Percentiles rank a stretch among this genome's conserved stretches.
phyloP scores from a whole-genome alignment of 2,888 invertebrate species.

The Drosophila sordidapex region DNA sequence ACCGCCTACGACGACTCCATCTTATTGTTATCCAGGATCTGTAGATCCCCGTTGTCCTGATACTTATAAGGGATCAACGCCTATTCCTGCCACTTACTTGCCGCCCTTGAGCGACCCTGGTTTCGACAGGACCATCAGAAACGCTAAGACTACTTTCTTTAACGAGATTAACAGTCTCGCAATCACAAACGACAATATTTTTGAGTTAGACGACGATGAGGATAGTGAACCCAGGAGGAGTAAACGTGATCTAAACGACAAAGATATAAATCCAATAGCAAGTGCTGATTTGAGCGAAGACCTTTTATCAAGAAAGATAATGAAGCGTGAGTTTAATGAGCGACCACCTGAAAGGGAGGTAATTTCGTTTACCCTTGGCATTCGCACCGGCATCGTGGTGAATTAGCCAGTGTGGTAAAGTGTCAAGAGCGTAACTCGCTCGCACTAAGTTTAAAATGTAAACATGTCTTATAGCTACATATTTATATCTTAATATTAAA shows the following conservation, averaged over 20 bases:
- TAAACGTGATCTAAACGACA: slow-evolving; percentile 55
- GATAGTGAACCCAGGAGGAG: slow-evolving; percentile 33
- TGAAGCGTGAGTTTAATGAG: slow-evolving; percentile 69
- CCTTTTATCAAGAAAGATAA: slow-evolving; percentile 69
- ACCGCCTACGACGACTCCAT: slow-evolving; percentile 64
- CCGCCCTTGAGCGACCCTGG: slow-evolving; percentile 77
- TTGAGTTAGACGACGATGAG: slow-evolving; percentile 73
- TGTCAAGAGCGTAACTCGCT: slow-evolving; percentile 29
- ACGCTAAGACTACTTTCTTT: slow-evolving; percentile 69
- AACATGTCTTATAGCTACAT: slow-evolving; percentile 55
- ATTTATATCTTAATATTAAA: slow-evolving; percentile 51
- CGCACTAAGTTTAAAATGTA: slow-evolving; percentile 36
- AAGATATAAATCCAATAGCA: slow-evolving; percentile 32
- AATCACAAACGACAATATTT: slow-evolving; percentile 66
- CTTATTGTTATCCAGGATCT: slow-evolving; percentile 82
- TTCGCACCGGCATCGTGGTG: slow-evolving; percentile 65
- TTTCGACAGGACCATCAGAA: slow-evolving; percentile 72
- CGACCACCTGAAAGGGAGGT: slow-evolving; percentile 59
- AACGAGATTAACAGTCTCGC: slow-evolving; percentile 81
- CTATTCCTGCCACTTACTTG: slow-evolving; percentile 80
- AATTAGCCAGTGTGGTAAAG: slow-evolving; percentile 48
- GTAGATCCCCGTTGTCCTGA: slow-evolving; percentile 83
- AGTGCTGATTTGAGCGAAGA: slow-evolving; percentile 45
- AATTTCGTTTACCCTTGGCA: slow-evolving; percentile 71
- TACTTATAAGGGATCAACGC: slow-evolving; percentile 75